Evolutionary conservation across 1,140 invertebrate genomes (phyloP), one percentile per base, ranked within the genome.

Genomic region (Drosophila fuyamai): DNA sequence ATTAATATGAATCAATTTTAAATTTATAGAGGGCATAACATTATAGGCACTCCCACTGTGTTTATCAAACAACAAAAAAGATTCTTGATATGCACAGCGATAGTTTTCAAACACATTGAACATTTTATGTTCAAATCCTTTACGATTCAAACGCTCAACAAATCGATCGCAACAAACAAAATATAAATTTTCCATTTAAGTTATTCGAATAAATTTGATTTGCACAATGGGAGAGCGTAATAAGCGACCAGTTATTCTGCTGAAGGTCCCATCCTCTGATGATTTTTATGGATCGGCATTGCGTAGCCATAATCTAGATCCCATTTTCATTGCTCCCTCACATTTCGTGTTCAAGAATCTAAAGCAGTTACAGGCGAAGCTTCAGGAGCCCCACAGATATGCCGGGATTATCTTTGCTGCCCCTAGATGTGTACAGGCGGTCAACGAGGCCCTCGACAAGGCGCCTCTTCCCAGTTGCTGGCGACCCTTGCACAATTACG

Each of bases 401-500:
- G 79, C 90, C 7, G 93, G 93, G 0, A 79, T 93, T 14, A 91
- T 94, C 47, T 77, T 94, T 16, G 93, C 93, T 0, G 92, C 92
- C 16, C 92, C 93, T 0, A 73, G 93, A 13, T 92, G 93, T n/a
- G 90, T 93, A 4, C 92, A 93, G 41, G 93, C 93, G 1, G 89
- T 93, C 0, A 89, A 1, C 83, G 88, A 61, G 83, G 93, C 78
- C 88, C 90, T 93, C 72, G 91, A 51, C 0, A 58, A 54, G n/a
- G 86, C 92, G 3, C 79, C 91, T 0, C 83, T 93, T 36, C 93
- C 92, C 36, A 86, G 77, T 4, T 65, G 90, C 59, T 94, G 93
- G 93, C 92, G 85, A 32, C 66, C 88, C 0, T 91, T 92, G 23
- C 85, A 73, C 54, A 79, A 93, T 7, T 94, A 93, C 75, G 92